Evolutionary conservation across 2,888 invertebrate genomes (phyloP).

Genomic region (Acanthopleura granulata): DNA sequence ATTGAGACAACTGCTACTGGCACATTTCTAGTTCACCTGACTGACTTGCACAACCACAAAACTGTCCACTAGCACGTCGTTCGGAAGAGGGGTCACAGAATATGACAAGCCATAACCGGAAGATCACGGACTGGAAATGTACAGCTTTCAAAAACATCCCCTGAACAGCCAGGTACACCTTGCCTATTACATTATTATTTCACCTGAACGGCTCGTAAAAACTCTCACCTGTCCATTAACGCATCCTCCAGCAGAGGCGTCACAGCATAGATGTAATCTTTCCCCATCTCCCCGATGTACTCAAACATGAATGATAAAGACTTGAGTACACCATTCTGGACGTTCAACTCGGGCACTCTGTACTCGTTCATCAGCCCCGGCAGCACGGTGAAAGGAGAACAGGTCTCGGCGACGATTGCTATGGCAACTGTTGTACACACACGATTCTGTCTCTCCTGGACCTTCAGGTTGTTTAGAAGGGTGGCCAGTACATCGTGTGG

Average conservation of each 20-base stretch:
- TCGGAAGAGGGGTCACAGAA: too few relatives aligned
- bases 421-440: constrained; percentile 99
- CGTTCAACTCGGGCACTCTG: constrained; percentile 97
- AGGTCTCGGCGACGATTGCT: constrained; percentile 99
- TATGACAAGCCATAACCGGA: too few relatives aligned
- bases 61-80: too few relatives aligned
- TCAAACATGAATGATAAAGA: constrained; percentile 98
- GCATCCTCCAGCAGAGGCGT: constrained; percentile 98
- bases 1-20: too few relatives aligned
- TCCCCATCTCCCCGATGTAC: constrained; percentile 99
- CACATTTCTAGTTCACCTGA: too few relatives aligned
- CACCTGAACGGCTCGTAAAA: too few relatives aligned
- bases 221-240: constrained; percentile 90
- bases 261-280: constrained; percentile 99
- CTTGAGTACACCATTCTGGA: constrained; percentile 99
- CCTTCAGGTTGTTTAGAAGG: constrained; percentile 96
- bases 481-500: constrained; percentile 99
- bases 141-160: too few relatives aligned
- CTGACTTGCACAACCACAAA: too few relatives aligned
- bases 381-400: constrained; percentile 98
- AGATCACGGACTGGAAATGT: too few relatives aligned
- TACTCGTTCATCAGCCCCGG: constrained; percentile 99
- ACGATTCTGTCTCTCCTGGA: constrained; percentile 98
- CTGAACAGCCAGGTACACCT: too few relatives aligned
- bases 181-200: too few relatives aligned